Evolutionary conservation across 30 jellyfish, hydroid and myxozoan genomes (phyloP).

Genomic region (Phacellophora camtschatica): DNA sequence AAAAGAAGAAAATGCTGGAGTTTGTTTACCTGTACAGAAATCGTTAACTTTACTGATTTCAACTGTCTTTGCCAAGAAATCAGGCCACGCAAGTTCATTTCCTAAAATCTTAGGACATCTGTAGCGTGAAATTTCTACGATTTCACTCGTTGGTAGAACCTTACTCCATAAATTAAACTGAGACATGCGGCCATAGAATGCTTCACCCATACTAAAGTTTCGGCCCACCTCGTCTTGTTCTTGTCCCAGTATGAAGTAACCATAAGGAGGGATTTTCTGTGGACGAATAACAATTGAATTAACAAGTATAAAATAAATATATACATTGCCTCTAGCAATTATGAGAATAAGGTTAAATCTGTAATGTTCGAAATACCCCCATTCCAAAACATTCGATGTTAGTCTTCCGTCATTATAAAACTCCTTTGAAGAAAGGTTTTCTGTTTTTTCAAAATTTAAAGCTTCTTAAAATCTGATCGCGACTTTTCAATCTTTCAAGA

Average conservation of each 20-base stretch:
- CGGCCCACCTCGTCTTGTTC: constrained; percentile 99
- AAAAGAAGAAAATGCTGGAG: no score
- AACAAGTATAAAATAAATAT: no score
- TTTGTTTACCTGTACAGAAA: constrained; percentile 77
- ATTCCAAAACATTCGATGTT: no score
- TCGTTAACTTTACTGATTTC: constrained; percentile 60
- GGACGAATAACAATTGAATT: no score
- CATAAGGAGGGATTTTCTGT: constrained; percentile 63
- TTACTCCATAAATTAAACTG: constrained; percentile 85
- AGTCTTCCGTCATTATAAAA: no score
- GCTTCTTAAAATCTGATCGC: no score
- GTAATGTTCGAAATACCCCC: no score
- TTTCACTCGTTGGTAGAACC: constrained; percentile 61
- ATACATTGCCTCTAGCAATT: no score
- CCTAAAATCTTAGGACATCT: constrained; percentile 81
- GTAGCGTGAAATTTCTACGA: constrained; percentile 74
- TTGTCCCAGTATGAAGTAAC: constrained; percentile 89
- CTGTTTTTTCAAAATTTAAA: no score
- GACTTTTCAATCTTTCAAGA: no score
- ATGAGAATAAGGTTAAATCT: no score
- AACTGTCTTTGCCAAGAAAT: constrained; percentile 42
- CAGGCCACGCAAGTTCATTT: constrained; percentile 95
- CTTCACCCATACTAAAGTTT: constrained; percentile 93
- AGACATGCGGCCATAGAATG: constrained; percentile 84
- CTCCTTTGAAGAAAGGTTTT: no score